These are phyloP conservation scores for Poecilus cupreus DNA, from an alignment of 2,888 invertebrate genomes.

Conservation along the genomic window DNA sequence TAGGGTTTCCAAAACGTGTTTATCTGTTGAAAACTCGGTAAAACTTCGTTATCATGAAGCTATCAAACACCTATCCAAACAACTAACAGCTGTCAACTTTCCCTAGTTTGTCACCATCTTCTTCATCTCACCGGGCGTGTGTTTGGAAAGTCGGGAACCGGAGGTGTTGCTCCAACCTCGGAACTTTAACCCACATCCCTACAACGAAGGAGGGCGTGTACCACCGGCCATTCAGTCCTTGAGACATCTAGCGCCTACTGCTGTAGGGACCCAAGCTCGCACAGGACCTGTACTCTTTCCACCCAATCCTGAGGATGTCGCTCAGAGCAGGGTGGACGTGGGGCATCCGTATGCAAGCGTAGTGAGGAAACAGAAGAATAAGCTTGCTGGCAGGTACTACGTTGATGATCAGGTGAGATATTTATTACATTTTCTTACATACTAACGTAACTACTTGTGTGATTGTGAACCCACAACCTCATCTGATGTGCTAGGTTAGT, in stretches of 20 bases:
- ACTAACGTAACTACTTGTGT: too few relatives aligned
- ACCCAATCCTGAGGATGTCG: constrained; percentile 61
- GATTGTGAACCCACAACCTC: too few relatives aligned
- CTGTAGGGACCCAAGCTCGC: constrained; percentile 2
- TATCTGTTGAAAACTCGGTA: too few relatives aligned
- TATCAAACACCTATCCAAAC: background rate
- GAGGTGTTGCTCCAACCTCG: constrained; percentile 70
- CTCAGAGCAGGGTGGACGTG: background rate
- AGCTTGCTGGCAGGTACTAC: constrained; percentile 63
- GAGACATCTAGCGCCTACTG: background rate
- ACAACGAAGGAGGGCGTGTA: constrained; percentile 57
- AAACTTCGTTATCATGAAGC: background rate
- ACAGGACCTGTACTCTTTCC: constrained; percentile 64
- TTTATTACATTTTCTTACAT: background rate
- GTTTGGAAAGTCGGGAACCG: constrained; percentile 68
- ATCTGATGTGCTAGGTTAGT: too few relatives aligned
- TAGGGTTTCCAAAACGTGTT: too few relatives aligned
- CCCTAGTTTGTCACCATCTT: background rate
- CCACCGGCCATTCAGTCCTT: background rate
- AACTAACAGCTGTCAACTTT: background rate
- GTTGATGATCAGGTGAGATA: constrained; percentile 59
- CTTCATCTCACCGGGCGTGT: constrained; percentile 6
- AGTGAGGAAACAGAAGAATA: constrained; percentile 66
- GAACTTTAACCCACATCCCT: constrained; percentile 72
- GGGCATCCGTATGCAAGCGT: constrained; percentile 67